Evolutionary conservation across 2,888 invertebrate species (phyloP).

Genomic region (Thymelicus acteon): DNA sequence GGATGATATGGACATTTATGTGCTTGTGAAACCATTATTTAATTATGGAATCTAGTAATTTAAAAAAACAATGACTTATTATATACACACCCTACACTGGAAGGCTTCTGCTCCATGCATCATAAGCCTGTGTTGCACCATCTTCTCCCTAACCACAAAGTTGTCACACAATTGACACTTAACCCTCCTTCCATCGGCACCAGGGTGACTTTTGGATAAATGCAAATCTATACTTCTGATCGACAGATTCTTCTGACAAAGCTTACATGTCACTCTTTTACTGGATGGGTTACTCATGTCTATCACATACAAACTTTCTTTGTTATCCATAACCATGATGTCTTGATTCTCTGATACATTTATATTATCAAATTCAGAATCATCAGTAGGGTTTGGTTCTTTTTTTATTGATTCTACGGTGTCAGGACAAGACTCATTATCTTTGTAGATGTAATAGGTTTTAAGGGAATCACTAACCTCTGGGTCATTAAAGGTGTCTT

Average conservation of each 20-base stretch:
- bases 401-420: not conserved
- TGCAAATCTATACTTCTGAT: slow-evolving; percentile 58
- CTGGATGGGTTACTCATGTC: slow-evolving; percentile 29
- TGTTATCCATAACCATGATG: not conserved
- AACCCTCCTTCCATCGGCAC: slow-evolving; percentile 53
- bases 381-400: not conserved
- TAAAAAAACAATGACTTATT: not conserved
- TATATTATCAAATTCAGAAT: slow-evolving; percentile 5
- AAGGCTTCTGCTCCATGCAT: slow-evolving; percentile 30
- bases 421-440: not conserved
- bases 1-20: too few relatives aligned
- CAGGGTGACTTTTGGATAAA: slow-evolving; percentile 57
- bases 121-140: slow-evolving; percentile 50
- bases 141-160: slow-evolving; percentile 50
- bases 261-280: slow-evolving; percentile 53
- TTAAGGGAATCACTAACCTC: slow-evolving; percentile 10
- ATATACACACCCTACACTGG: slow-evolving; percentile 55
- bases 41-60: too few relatives aligned
- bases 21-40: too few relatives aligned
- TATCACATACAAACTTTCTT: slow-evolving; percentile 23
- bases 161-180: slow-evolving; percentile 64
- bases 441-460: slow-evolving; percentile 2
- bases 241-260: slow-evolving; percentile 61
- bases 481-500: slow-evolving; percentile 22
- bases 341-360: slow-evolving; percentile 39